Conservation (phyloP, 30 jellyfish, hydroid and myxozoan species). For the Clytia hemisphaerica region DNA sequence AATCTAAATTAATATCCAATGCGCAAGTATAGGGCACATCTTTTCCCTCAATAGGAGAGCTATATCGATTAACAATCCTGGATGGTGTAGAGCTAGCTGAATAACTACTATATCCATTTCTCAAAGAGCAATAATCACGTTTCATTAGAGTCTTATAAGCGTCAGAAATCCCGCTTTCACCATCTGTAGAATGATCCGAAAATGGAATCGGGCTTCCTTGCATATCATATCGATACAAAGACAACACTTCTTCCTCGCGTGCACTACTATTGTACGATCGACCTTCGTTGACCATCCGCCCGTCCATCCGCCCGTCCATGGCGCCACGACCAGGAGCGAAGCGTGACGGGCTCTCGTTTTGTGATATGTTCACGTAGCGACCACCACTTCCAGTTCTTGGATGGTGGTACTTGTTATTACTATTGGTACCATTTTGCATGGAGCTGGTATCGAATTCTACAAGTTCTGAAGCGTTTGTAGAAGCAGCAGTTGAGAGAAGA, state of each 20-base stretch:
- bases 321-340: not conserved
- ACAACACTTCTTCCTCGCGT: not conserved
- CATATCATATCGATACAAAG: constrained; percentile 28
- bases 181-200: constrained; percentile 91
- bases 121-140: constrained; percentile 48
- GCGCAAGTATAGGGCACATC: constrained; percentile 65
- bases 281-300: not conserved
- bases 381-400: not conserved
- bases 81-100: constrained; percentile 6
- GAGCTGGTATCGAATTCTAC: constrained; percentile 1
- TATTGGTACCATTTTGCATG: too few species aligned
- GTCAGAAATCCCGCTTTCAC: constrained; percentile 77
- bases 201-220: constrained; percentile 81
- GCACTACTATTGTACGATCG: not conserved
- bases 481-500: constrained; percentile 8
- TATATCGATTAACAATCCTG: not conserved
- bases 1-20: constrained; percentile 64
- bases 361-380: not conserved
- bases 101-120: constrained; percentile 16
- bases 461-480: not conserved
- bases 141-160: constrained; percentile 59
- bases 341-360: not conserved
- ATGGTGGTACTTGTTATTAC: too few species aligned
- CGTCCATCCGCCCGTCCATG: not conserved
- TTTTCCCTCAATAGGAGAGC: constrained; percentile 1